These are phyloP conservation scores for Periparus ater DNA, from an alignment of 2,797 vertebrate species.

Conservation along the genomic window DNA sequence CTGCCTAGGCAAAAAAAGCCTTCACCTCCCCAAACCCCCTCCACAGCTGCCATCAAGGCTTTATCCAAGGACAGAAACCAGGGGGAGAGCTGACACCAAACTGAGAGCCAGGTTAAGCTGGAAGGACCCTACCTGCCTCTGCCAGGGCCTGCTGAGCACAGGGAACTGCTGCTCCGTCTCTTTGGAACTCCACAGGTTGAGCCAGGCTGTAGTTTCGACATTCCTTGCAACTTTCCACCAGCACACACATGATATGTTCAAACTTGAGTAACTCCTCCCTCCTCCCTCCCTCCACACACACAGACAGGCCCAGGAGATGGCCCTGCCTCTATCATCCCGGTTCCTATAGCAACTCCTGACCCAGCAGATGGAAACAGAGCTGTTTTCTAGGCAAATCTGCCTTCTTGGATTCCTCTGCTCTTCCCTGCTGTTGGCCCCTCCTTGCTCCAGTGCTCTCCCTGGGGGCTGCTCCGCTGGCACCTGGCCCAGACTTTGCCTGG, in stretches of 20 bases:
- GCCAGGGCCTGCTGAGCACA: neutral
- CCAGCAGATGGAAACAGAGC: constrained; percentile 61
- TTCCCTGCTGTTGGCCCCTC: constrained; percentile 54
- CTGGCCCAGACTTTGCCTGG: constrained; percentile 56
- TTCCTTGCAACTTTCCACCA: constrained; percentile 47
- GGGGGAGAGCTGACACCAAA: neutral
- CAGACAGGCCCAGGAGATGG: constrained; percentile 55
- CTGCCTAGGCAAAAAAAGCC: neutral
- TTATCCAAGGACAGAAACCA: fast-evolving
- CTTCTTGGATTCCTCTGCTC: constrained; percentile 54
- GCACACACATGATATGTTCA: constrained; percentile 53
- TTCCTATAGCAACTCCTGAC: constrained; percentile 69
- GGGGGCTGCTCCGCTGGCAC: constrained; percentile 47
- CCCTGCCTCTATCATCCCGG: constrained; percentile 62
- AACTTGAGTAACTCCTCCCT: constrained; percentile 60
- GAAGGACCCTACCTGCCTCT: constrained; percentile 55
- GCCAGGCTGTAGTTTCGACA: constrained; percentile 44
- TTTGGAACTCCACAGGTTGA: constrained; percentile 8
- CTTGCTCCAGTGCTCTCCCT: constrained; percentile 56
- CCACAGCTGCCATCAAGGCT: neutral
- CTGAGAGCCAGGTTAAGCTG: neutral
- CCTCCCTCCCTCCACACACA: neutral
- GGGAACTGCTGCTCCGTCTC: neutral
- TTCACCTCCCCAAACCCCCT: neutral
- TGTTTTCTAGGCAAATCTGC: constrained; percentile 53